phyloP scores from a whole-genome alignment of 2,888 invertebrate species.

The Cantharis flavilabris region DNA sequence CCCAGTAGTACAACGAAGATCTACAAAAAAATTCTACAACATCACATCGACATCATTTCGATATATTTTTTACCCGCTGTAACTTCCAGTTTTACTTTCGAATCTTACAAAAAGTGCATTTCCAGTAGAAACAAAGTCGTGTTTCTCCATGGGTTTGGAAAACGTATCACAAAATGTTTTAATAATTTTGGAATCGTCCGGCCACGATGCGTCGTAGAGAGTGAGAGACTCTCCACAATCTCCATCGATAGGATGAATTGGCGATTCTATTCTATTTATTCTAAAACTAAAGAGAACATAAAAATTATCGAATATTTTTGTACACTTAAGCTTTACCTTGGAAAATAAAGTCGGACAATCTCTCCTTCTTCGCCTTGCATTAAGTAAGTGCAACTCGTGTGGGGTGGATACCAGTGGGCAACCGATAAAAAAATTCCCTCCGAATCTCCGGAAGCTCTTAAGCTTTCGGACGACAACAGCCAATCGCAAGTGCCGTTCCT shows the following conservation, averaged over 20 bases:
- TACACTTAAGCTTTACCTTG: slow-evolving; percentile 64
- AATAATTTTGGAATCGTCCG: slow-evolving; percentile 87
- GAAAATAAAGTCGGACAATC: slow-evolving; percentile 87
- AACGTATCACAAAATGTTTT: slow-evolving; percentile 95
- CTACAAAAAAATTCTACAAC: slow-evolving; percentile 52
- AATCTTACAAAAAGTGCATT: slow-evolving; percentile 86
- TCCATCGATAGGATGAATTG: slow-evolving; percentile 82
- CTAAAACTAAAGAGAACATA: slow-evolving; percentile 68
- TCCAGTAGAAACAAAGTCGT: slow-evolving; percentile 88
- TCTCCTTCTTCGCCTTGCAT: slow-evolving; percentile 86
- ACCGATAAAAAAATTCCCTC: slow-evolving; percentile 91
- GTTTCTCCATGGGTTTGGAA: slow-evolving; percentile 90
- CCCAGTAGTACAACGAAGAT: slow-evolving; percentile 93
- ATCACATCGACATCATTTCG: background rate
- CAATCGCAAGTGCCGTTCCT: slow-evolving; percentile 87
- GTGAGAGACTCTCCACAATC: slow-evolving; percentile 91
- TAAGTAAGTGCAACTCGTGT: slow-evolving; percentile 89
- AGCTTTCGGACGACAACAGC: slow-evolving; percentile 81
- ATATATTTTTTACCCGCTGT: slow-evolving; percentile 66
- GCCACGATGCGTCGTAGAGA: slow-evolving; percentile 84
- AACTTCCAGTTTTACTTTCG: slow-evolving; percentile 90
- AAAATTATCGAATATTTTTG: background rate
- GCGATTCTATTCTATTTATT: slow-evolving; percentile 87
- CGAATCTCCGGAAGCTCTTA: slow-evolving; percentile 77
- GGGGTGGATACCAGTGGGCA: slow-evolving; percentile 93